Evolutionary conservation across 2,888 invertebrate species (phyloP), one percentile per base, ranked within the genome.

Genomic region (Hermaeophaga mercurialis): DNA sequence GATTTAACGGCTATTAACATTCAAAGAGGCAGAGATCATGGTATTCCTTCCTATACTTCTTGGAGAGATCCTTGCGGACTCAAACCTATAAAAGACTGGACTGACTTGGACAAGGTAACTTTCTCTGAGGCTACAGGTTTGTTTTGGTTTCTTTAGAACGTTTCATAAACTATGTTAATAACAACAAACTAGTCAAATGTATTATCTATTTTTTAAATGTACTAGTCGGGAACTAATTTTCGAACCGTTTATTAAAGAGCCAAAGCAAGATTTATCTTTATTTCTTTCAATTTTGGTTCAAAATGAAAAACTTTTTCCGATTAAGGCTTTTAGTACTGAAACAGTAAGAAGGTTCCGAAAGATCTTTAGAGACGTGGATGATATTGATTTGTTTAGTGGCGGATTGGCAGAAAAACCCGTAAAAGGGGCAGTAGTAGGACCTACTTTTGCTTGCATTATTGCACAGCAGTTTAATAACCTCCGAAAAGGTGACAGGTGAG

Each of bases 1-100:
- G 94, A 94, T 73, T 79, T 94, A 55, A 91, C 92, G 0, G 90
- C 94, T 0, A 87, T 94, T 49, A 94, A 94, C 68, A 89, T 94
- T 28, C 94, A 94, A 74, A 79, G 90, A 48, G 94, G 91, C 0
- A 81, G 94, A 22, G 94, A 94, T 73, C 94, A 94, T 71, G 94
- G 94, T 0, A 80, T 94, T 0, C 87, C 91, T 0, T 81, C 89
- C 0, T 94, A 93, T 71, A 88, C 88, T 0, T 75, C 84, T 0
- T 94, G 91, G 91, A 82, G 92, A 24, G 83, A 85, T 60, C 89
- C 91, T 0, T 93, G 93, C 71, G 90, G 90, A 0, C 74, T 92
- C 1, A 82, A 85, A 0, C 77, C 82, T 1, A 82, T 92, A 12
- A 78, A 78, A 11, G 80, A 78, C 33, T 93, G 91, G 84, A 81